Evolutionary conservation across 1,140 invertebrate genomes (phyloP), one percentile per base, ranked within the genome.

Genomic region (Drosophila pruinosa): DNA sequence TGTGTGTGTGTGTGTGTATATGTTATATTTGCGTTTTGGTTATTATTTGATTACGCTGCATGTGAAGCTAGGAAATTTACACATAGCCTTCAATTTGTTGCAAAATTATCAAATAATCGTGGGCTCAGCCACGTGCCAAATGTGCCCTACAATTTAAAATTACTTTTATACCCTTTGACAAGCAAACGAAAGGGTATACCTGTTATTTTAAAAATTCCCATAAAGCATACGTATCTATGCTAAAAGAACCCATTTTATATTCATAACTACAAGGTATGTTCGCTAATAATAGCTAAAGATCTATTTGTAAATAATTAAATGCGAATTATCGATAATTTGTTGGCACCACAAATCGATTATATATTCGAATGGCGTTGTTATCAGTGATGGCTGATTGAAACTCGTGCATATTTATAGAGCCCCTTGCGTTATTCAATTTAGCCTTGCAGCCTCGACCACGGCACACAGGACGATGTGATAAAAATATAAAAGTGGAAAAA

Each of bases 21-120:
- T 15, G 26, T 21, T 75, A 43, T 71, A 62, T 75, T 63, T 56
- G 19, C 31, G 45, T 28, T 59, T 31, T 14, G 21, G 57, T 50
- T 75, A 78, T 76, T 75, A 80, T 74, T 86, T 73, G 72, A 80
- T 76, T 85, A 76, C 28, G 31, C 6, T 28, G 31, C 26, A 70
- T 65, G 14, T 17, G 34, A 24, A 34, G 26, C 36, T 34, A 28
- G 10, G 15, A 45, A 61, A 63, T 70, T 34, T 15, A 12, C 21
- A 41, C 24, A 54, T 59, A 54, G 47, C 38, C 17, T 47, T 45
- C 28, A 41, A 12, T 36, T 45, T 54, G 28, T 5, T 12, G 28
- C 12, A 28, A 59, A 21, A 62, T 36, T 45, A 52, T 45, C 21
- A 34, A 45, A 47, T 43, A 36, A 19, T 19, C 38, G 1, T n/a